Evolutionary conservation across 2,888 invertebrate genomes (phyloP).

Genomic region (Apodemia mormo): DNA sequence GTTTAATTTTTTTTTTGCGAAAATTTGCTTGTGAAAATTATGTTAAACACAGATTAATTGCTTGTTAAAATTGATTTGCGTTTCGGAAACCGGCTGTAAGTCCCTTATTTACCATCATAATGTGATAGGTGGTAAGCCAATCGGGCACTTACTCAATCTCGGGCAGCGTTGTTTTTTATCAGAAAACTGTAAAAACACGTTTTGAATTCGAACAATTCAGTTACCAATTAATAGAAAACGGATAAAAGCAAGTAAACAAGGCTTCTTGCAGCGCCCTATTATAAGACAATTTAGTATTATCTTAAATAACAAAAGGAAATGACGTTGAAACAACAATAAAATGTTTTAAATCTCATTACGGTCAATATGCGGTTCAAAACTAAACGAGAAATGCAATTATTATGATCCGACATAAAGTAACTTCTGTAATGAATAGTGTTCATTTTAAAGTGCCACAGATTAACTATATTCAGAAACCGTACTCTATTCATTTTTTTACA

Average conservation of each 20-base stretch:
- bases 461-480: slow-evolving; percentile 13
- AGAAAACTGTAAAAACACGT: no score
- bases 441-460: slow-evolving; percentile 39
- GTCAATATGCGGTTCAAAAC: slow-evolving; percentile 38
- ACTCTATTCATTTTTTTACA: not conserved
- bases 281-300: not conserved
- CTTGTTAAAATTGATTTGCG: no score
- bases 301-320: slow-evolving; percentile 24
- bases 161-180: no score
- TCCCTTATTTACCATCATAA: no score
- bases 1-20: no score
- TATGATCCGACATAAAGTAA: slow-evolving; percentile 50
- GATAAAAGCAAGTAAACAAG: not conserved
- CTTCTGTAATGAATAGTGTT: slow-evolving; percentile 54
- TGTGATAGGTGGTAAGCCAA: no score
- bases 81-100: no score
- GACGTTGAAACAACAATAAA: slow-evolving; percentile 29
- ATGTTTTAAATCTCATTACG: slow-evolving; percentile 31
- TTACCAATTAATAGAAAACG: not conserved
- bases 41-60: no score
- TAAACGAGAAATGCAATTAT: slow-evolving; percentile 46
- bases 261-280: not conserved
- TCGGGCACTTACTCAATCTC: no score
- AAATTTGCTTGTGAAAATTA: no score
- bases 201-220: no score